Evolutionary conservation across 2,888 invertebrate genomes (phyloP).

Genomic region (Xestia sexstrigata): DNA sequence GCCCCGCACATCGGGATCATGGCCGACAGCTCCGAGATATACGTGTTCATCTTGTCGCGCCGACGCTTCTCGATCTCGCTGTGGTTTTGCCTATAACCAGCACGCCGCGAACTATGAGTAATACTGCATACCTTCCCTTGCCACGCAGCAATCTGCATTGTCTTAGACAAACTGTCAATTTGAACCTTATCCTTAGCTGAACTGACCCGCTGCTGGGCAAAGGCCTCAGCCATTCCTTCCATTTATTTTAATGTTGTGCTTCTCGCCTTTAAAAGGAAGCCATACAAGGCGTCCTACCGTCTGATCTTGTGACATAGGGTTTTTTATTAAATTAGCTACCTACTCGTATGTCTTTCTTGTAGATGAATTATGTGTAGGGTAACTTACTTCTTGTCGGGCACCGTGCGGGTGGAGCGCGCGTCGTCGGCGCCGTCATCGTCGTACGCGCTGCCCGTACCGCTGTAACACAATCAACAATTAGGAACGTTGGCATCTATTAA

Average conservation of each 20-base stretch:
- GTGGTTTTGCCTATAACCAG: conserved; percentile 95
- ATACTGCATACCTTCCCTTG: not conserved
- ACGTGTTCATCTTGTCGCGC: conserved; percentile 99
- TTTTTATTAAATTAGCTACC: not conserved
- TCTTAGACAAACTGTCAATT: not conserved
- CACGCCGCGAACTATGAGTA: not conserved
- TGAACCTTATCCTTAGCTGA: not conserved
- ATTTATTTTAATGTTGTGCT: not conserved
- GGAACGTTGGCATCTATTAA: not conserved
- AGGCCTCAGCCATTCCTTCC: not conserved
- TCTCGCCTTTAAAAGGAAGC: not conserved
- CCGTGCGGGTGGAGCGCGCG: conserved; percentile 91
- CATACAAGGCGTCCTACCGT: not conserved
- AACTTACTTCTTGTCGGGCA: conserved; percentile 83
- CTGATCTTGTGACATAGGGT: not conserved
- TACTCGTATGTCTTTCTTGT: not conserved
- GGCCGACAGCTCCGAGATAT: conserved; percentile 96
- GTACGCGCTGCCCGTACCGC: conserved; percentile 90
- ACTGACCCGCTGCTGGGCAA: not conserved
- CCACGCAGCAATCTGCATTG: not conserved
- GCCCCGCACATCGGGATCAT: conserved; percentile 98
- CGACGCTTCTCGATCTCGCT: conserved; percentile 98
- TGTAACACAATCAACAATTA: conserved; percentile 62
- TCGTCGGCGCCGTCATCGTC: conserved; percentile 94
- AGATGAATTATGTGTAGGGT: not conserved